Base-by-base conservation (phyloP, 2,888 invertebrate species). In the Cheilosia grossa region DNA sequence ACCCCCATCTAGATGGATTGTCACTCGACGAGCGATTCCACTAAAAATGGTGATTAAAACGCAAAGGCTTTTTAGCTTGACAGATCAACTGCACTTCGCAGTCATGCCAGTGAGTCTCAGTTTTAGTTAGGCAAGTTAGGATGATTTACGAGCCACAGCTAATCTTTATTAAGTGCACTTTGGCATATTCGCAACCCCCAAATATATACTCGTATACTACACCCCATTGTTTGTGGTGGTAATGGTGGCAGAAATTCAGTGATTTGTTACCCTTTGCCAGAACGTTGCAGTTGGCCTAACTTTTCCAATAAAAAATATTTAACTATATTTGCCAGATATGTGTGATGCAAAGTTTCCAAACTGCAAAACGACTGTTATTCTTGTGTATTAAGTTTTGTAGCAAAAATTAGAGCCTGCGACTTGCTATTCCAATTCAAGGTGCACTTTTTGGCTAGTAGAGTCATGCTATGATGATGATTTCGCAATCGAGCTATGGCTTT, bases 231-330 rank as follows among this genome's bases (percentile, higher is more conserved):
- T 49, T 21, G 1, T 13, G 19, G 1, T 49, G 19, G 21, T 13
- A 24, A 15, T 51, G 6, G 17, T 51, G 21, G 69, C 21, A 51
- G 17, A 51, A 53, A 53, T 44, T 69, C 30, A n/a, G 21, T 77
- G 67, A 59, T 77, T 69, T 69, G 77, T 77, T 67, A 67, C 33
- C 37, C 44, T 42, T 67, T 49, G 51, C 13, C 33, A 13, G 19
- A 33, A 19, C 13, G n/a, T 13, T 63, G 64, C 63, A 67, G 61
- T 56, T 59, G 73, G 73, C 9, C 44, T 21, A 80, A 80, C 40
- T 80, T 80, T 80, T 54, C 53, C 53, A 80, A 80, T 73, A 80
- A 73, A 80, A 80, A 72, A 37, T 61, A 61, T 61, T 61, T 66
- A 54, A 80, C 59, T 61, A 51, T 17, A 44, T 66, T 67, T 66